phyloP scores from a whole-genome alignment of 2,888 invertebrate species.

The Carabus problematicus region DNA sequence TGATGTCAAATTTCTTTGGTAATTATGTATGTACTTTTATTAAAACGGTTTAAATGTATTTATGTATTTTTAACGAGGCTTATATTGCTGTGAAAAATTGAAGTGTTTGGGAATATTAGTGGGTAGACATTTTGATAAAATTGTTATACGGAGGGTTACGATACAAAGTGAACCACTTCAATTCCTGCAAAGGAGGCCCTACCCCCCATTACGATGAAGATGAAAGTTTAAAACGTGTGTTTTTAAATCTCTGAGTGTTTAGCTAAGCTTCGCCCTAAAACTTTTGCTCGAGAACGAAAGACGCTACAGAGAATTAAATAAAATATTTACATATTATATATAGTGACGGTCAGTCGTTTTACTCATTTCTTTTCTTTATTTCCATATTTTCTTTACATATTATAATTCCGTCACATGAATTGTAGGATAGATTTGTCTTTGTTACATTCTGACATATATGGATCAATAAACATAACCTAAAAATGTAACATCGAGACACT shows the following conservation, averaged over 20 bases:
- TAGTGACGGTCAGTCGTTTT: too few species aligned
- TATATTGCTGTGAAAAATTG: too few species aligned
- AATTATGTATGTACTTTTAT: too few species aligned
- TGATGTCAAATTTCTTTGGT: background rate
- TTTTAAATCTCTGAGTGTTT: constrained; percentile 24
- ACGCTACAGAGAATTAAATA: too few species aligned
- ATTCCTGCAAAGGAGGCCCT: constrained; percentile 11
- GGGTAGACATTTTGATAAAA: constrained; percentile 9
- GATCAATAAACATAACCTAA: background rate
- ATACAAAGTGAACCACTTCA: constrained; percentile 18
- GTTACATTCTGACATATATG: background rate
- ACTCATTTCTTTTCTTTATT: too few species aligned
- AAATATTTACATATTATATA: too few species aligned
- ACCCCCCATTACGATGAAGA: constrained; percentile 28
- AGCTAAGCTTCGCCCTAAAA: too few species aligned
- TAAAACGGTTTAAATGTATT: background rate
- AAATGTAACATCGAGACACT: background rate
- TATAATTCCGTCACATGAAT: too few species aligned
- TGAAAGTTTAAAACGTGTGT: constrained; percentile 23
- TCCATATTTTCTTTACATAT: too few species aligned
- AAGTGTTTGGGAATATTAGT: constrained; percentile 7
- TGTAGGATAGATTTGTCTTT: background rate
- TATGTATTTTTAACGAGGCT: background rate
- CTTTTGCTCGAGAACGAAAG: too few species aligned
- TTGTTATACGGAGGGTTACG: background rate